Evolutionary conservation across 2,797 vertebrate genomes (phyloP), one percentile per base, ranked within the genome.

Genomic region (Limosa lapponica): DNA sequence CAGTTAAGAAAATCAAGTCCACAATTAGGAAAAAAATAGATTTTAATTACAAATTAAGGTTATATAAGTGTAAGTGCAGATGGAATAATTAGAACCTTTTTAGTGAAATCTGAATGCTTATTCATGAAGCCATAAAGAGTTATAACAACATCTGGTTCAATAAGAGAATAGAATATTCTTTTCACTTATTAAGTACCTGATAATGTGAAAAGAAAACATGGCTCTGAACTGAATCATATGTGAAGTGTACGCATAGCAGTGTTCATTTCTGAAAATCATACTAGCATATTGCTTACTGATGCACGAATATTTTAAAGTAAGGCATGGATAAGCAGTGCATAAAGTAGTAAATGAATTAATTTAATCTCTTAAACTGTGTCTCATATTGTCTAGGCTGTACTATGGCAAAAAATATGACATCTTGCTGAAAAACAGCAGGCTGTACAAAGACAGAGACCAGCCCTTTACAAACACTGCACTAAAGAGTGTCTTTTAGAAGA

Each of bases 11-110:
- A 90, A 89, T 89, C 48, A 89, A 93, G 51, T 81, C 71, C 82
- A 87, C 80, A 89, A 77, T 94, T 96, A 94, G 75, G 58, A 90
- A 51, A 92, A 77, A 95, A 93, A 93, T 84, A 89, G 54, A 93
- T 95, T 95, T 94, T 97, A 94, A 93, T 95, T 96, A 95, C 80
- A 96, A 91, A 95, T 87, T 12, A 93, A 93, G 51, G 22, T 92
- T 96, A 88, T 66, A 11, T 92, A 97, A 95, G 75, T 86, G 44
- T 79, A 87, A 93, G 69, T 66, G 61, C 62, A 96, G 80, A 94
- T 77, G 52, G 66, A 95, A 96, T 93, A 96, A 96, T 95, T 94
- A 91, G 79, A 92, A 32, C 41, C 57, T 81, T 93, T 91, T 69
- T 54, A 81, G 24, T 54, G 34, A 95, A 96, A 95, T 57, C 16